Base-by-base conservation (phyloP, 2,113 vertebrate genomes). In the Strigops habroptila region DNA sequence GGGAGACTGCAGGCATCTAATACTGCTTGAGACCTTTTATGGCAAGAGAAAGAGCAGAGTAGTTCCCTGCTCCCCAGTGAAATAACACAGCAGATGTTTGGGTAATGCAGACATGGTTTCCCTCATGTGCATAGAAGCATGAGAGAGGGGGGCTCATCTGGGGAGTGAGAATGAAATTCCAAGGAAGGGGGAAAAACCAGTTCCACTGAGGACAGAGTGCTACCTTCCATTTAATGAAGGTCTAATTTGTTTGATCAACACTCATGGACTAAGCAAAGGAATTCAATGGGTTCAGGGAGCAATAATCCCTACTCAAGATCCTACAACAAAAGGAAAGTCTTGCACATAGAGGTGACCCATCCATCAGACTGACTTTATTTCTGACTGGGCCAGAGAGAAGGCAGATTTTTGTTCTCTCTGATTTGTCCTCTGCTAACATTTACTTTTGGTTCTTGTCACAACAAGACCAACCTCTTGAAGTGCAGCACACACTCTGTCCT, bases 361-460 rank as follows among this genome's bases (percentile, higher is more conserved):
- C 44, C 28, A 71, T 6, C 64, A 83, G 51, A 31, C 44, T 77
- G 55, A 81, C 27, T 74, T 71, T 15, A 77, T 55, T 82, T 82
- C 75, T 74, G n/a, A 67, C 3, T 0, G 0, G 28, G 7, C 59
- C 4, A 9, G 22, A 43, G 24, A 91, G 51, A 84, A 93, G 60
- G 5, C 0, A 0, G 52, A 27, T 39, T 94, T 91, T 88, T 93
- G 76, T 92, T 93, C 57, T 75, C 65, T 86, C 48, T 52, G 27
- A 44, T 78, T 84, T 83, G 52, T 68, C 65, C 73, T 88, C 62
- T 76, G 41, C 44, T 84, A 85, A 65, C 57, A 81, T 90, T 94
- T 92, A 17, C 24, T 89, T 90, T 84, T 93, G 27, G 35, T 93
- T 87, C 93, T 91, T 91, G 74, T 95, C 62, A 84, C 92, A 94